Evolutionary conservation across 2,797 vertebrate species (phyloP), one percentile per base, ranked within the genome.

Genomic region (Merluccius polli): DNA sequence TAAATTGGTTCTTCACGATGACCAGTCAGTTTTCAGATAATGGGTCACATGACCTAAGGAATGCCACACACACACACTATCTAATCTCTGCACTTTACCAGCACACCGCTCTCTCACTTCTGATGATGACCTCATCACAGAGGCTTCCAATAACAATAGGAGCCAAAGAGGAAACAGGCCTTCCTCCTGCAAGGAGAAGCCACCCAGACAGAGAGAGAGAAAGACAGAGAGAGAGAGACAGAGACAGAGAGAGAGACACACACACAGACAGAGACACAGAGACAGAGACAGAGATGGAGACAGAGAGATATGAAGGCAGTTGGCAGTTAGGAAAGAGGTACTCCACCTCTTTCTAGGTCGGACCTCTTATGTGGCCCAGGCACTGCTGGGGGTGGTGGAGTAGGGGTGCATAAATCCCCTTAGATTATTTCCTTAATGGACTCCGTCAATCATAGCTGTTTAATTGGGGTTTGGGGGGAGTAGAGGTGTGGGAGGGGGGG

Each of bases 101-200:
- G 31, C 41, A 81, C 81, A 83, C 73, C 70, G 18, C 33, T 35
- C 75, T 80, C 44, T 83, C 44, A 59, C 78, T 87, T 81, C 76
- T 29, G 21, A 70, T 12, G 59, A 86, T 87, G 91, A 91, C 84
- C 83, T 91, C 86, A 92, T 81, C 69, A 77, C 2, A 33, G 73
- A 75, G 80, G 59, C 73, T 75, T 86, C 75, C 81, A 80, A 77
- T 83, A 80, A 91, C 91, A 92, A 92, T 78, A 76, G 70, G 78
- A 78, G 75, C 78, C 75, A 82, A 77, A 86, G 84, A 90, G 90
- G 90, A 91, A 91, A 82, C 74, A 0, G 80, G 73, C 79, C 77
- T 91, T 91, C 87, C 90, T 92, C 52, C 88, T 81, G 81, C 71
- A 30, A 44, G 71, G 79, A 15, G 72, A 82, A 71, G 81, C 86